These are phyloP conservation scores for Lepidurus apus DNA, from an alignment of 1,140 invertebrate genomes.

Conservation along the genomic window DNA sequence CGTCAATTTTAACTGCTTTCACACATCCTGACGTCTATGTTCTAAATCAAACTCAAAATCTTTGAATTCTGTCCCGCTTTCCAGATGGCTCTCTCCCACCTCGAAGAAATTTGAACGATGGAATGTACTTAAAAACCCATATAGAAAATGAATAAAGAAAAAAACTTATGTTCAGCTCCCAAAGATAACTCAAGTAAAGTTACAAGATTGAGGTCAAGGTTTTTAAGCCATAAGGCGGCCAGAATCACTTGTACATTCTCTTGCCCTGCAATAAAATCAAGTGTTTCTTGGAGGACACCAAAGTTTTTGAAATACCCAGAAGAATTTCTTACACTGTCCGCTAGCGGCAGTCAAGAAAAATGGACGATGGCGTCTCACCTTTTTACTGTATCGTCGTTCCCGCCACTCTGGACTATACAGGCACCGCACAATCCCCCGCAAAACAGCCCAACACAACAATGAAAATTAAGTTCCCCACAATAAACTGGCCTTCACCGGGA, in stretches of 20 bases:
- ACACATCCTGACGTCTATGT: not conserved
- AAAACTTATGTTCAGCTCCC: not conserved
- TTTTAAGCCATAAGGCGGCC: not conserved
- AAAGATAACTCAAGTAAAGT: not conserved
- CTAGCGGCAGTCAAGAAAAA: constrained; percentile 18
- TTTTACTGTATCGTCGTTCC: constrained; percentile 3
- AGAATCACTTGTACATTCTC: not conserved
- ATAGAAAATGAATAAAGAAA: not conserved
- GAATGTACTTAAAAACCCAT: not conserved
- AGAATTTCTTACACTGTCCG: not conserved
- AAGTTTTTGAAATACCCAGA: not conserved
- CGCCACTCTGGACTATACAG: not conserved
- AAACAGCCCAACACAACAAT: not conserved
- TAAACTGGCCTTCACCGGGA: not conserved
- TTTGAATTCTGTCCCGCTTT: constrained; percentile 2
- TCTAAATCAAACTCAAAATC: not conserved
- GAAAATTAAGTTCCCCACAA: not conserved
- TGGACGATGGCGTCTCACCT: constrained; percentile 20
- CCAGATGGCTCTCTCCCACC: constrained; percentile 4
- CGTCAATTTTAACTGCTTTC: not conserved
- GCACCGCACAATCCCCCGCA: not conserved
- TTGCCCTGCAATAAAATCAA: not conserved
- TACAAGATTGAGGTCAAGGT: not conserved
- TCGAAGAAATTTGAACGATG: not conserved
- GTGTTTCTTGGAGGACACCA: not conserved